Evolutionary conservation across 2,797 vertebrate genomes (phyloP).

Genomic region (Cheirogaleus major): DNA sequence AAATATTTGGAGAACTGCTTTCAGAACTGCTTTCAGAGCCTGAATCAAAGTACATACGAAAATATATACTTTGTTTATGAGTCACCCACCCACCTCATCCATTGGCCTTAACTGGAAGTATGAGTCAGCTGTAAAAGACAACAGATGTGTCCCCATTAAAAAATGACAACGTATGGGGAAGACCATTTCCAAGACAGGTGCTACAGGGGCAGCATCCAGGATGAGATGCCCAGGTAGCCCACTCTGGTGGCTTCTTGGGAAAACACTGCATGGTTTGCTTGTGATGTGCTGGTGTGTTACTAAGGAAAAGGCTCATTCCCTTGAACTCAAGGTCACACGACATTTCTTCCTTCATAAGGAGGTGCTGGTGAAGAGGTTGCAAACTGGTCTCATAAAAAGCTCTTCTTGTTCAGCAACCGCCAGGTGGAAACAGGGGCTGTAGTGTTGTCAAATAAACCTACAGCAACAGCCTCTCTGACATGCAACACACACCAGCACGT

Average conservation of each 20-base stretch:
- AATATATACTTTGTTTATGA: background rate
- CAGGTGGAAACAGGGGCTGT: background rate
- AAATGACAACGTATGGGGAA: background rate
- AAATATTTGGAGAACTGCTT: background rate
- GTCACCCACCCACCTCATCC: background rate
- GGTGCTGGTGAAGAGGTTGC: background rate
- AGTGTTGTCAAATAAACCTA: background rate
- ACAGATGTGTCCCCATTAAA: background rate
- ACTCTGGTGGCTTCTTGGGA: background rate
- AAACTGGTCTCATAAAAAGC: background rate
- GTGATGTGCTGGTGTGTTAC: background rate
- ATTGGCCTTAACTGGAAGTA: background rate
- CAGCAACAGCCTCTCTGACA: background rate
- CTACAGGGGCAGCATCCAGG: no score
- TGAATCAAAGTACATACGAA: background rate
- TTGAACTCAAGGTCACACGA: background rate
- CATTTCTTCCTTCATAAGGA: background rate
- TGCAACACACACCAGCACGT: background rate
- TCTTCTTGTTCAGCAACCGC: background rate
- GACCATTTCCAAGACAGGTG: background rate
- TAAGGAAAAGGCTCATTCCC: background rate
- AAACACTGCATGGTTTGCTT: accelerated
- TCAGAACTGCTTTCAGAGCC: background rate
- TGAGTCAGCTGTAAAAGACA: background rate
- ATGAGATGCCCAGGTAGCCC: background rate